A percentile compares a stretch with the other conserved stretches of the same genome.
These are phyloP conservation scores for Barnardius zonarius DNA, from an alignment of 2,113 vertebrate genomes.

Conservation along the genomic window DNA sequence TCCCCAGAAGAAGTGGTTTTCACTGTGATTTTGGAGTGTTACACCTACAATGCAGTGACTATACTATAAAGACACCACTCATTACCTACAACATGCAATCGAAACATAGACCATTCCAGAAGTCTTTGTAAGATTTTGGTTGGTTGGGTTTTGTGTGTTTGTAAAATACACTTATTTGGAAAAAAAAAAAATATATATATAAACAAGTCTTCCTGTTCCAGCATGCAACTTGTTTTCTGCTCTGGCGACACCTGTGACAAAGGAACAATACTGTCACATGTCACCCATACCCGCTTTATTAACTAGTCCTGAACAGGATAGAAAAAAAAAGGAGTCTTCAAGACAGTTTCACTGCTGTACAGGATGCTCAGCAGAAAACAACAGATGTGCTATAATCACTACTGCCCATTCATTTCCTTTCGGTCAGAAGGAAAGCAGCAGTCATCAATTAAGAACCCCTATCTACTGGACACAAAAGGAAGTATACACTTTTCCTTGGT, in stretches of 20 bases:
- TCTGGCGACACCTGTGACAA: conserved; percentile 54
- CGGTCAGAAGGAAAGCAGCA: conserved; percentile 49
- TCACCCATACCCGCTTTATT: neutral
- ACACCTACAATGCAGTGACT: neutral
- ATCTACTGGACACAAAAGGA: conserved; percentile 69
- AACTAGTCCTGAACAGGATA: neutral
- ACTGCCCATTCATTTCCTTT: conserved; percentile 69
- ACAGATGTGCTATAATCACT: conserved; percentile 69
- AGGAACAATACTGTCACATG: conserved; percentile 22
- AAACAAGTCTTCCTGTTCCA: neutral
- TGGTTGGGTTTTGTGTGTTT: neutral
- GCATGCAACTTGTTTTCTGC: neutral
- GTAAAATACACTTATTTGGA: neutral
- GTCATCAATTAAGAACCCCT: conserved; percentile 52
- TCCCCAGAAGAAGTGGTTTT: neutral
- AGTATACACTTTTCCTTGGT: conserved; percentile 43
- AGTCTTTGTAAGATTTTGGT: neutral
- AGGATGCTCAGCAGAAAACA: conserved; percentile 71
- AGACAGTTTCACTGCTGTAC: conserved; percentile 55
- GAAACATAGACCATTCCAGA: neutral
- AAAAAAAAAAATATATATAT: neutral
- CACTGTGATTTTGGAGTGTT: neutral
- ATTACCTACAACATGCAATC: neutral
- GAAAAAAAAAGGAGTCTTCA: neutral
- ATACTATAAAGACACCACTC: neutral